Evolutionary conservation across 2,113 vertebrate species (phyloP).

Genomic region (Chrysochloris asiatica): DNA sequence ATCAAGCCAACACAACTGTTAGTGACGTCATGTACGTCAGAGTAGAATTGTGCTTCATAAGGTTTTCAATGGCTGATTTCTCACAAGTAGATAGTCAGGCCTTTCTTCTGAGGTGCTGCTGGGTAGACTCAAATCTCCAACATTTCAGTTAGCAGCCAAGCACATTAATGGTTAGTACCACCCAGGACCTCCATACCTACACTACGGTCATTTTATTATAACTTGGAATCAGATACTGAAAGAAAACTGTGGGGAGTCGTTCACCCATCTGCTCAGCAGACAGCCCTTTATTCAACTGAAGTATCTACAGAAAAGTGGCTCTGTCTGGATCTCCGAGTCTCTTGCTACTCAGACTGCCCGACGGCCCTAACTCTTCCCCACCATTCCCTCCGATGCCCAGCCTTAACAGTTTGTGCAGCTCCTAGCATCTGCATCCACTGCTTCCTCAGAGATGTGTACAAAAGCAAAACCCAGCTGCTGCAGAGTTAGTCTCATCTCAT

Average conservation of each 20-base stretch:
- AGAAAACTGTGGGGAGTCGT: neutral
- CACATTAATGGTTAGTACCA: neutral
- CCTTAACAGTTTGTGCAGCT: neutral
- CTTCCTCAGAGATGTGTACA: neutral
- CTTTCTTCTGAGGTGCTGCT: neutral
- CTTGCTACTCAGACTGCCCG: neutral
- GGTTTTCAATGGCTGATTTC: neutral
- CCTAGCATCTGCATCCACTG: neutral
- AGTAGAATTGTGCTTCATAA: neutral
- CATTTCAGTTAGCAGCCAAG: neutral
- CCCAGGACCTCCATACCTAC: neutral
- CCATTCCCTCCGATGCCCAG: too few species aligned
- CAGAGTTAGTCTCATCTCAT: neutral
- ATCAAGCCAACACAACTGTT: neutral
- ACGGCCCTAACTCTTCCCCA: accelerated
- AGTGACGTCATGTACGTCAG: neutral
- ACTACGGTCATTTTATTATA: neutral
- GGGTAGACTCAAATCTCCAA: neutral
- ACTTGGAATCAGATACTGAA: neutral
- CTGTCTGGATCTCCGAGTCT: too few species aligned
- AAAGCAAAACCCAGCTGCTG: neutral
- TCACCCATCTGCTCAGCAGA: neutral
- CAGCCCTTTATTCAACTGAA: neutral
- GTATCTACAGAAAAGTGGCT: neutral
- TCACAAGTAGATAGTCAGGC: neutral